These are phyloP conservation scores for Cepaea hortensis DNA, from an alignment of 2,888 invertebrate genomes.

Conservation along the genomic window DNA sequence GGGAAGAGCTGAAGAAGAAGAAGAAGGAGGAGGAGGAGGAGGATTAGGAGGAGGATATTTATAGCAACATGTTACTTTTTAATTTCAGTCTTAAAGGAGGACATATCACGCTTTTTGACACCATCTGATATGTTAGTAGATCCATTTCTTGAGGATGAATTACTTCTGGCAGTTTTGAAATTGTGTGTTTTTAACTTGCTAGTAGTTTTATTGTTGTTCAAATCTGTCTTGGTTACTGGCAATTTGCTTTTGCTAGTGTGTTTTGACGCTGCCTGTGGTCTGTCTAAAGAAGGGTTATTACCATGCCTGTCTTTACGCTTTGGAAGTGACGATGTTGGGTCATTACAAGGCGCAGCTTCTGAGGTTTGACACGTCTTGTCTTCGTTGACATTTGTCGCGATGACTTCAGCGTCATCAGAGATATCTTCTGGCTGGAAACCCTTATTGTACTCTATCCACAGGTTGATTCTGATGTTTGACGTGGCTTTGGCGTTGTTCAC, in stretches of 20 bases:
- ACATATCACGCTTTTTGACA: neutral
- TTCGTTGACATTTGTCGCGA: neutral
- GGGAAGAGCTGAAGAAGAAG: neutral
- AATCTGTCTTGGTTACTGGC: neutral
- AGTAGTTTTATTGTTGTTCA: neutral
- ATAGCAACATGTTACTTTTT: neutral
- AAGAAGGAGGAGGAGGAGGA: neutral
- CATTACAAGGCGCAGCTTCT: neutral
- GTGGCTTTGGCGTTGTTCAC: constrained; percentile 35
- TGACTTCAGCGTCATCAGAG: neutral
- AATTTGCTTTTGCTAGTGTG: neutral
- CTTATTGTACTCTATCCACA: constrained; percentile 45
- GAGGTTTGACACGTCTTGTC: neutral
- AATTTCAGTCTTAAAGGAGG: neutral
- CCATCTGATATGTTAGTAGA: neutral
- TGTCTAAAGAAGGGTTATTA: neutral
- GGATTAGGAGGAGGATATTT: neutral
- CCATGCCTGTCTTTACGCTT: neutral
- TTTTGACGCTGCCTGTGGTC: neutral
- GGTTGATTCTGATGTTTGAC: constrained; percentile 42
- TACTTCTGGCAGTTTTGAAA: neutral
- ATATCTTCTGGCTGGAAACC: constrained; percentile 26
- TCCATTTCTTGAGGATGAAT: no score
- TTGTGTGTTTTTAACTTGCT: neutral
- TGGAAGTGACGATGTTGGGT: neutral